Evolutionary conservation across 2,113 vertebrate species (phyloP), one percentile per base, ranked within the genome.

Genomic region (Sterrhoptilus dennistouni): DNA sequence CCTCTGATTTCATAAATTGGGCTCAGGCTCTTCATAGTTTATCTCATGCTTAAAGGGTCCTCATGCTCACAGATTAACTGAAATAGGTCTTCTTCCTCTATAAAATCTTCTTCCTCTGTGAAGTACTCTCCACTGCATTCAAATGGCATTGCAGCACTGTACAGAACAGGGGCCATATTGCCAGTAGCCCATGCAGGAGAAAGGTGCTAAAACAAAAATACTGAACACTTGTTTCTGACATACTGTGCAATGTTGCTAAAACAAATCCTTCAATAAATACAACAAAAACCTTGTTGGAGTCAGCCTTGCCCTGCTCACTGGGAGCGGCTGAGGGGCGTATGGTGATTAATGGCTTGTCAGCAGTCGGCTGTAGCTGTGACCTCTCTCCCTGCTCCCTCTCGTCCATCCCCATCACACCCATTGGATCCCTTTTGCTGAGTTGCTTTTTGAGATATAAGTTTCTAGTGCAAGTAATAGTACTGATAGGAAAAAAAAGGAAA

Each of bases 401-500:
- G 42, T 44, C 68, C 16, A 29, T 27, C n/a, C 54, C 40, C 29
- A 40, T 64, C 65, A 36, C 14, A 60, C 38, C 11, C 38, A 54
- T 63, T 1, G 1, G 52, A 52, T 47, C 29, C 38, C 13, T 78
- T 91, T 71, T 71, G 16, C 29, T 29, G 29, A 29, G 35, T 4
- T 59, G 15, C 68, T 91, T 84, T 80, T 52, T 54, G 16, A 92
- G 63, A 81, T 36, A 8, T 0, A 57, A 59, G 14, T 76, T 85
- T 61, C 20, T 57, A 65, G 15, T 4, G 3, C 28, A 69, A 60
- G 21, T 20, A 12, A 33, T 70, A 81, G 56, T 65, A 70, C 40
- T 5, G 24, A 8, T 28, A 15, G 2, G 23, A 1, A 0, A 13
- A 33, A 18, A 21, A 14, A 6, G 2, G 4, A 5, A 38, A 87